phyloP scores from a whole-genome alignment of 2,113 vertebrate genomes.

The Hypomesus transpacificus region DNA sequence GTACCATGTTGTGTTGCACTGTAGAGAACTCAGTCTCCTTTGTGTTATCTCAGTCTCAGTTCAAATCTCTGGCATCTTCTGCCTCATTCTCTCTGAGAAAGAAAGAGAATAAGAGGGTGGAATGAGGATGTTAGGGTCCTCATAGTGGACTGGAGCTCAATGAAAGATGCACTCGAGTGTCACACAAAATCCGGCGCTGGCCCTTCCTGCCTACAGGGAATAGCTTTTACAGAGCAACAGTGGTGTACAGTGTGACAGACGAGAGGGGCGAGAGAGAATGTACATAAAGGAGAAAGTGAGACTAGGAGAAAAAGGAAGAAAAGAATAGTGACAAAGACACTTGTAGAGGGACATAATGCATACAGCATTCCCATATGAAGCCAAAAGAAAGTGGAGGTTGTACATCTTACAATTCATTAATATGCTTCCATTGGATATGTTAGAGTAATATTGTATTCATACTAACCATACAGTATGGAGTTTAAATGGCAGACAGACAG shows the following conservation, averaged over 20 bases:
- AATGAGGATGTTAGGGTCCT: neutral
- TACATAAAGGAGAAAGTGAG: constrained; percentile 32
- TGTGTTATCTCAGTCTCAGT: no score
- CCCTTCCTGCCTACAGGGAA: constrained; percentile 23
- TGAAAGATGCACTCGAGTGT: constrained; percentile 22
- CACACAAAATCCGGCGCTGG: constrained; percentile 20
- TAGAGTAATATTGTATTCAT: no score
- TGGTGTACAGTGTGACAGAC: constrained; percentile 33
- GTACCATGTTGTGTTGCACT: neutral
- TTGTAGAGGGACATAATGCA: constrained; percentile 3
- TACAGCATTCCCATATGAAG: no score
- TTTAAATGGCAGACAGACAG: no score
- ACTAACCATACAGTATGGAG: no score
- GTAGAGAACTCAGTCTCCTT: neutral
- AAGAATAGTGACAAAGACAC: constrained; percentile 9
- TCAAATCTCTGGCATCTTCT: no score
- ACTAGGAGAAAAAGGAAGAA: neutral
- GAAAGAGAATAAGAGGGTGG: neutral
- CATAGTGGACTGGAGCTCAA: constrained; percentile 17
- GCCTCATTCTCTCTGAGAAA: neutral
- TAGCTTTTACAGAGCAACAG: constrained; percentile 9
- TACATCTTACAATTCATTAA: no score
- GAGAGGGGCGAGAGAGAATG: constrained; percentile 34
- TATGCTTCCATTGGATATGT: no score
- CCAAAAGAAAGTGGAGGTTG: no score